A percentile compares a stretch with the other conserved stretches of the same genome.
These are phyloP conservation scores for Mellivora capensis DNA, from an alignment of 2,113 vertebrate species.

Conservation along the genomic window DNA sequence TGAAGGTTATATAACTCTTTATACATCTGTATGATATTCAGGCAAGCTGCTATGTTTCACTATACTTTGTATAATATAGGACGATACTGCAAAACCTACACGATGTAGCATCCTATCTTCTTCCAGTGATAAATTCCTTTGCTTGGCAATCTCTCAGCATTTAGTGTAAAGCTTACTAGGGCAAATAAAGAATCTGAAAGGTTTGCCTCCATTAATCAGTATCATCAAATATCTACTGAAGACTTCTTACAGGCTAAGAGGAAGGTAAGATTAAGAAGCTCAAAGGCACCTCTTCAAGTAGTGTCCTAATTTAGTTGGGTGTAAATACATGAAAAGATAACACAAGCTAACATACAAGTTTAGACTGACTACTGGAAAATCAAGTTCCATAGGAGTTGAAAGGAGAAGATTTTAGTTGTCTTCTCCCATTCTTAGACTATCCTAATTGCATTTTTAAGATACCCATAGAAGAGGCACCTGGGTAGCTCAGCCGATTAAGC, in stretches of 20 bases:
- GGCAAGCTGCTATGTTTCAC: background rate
- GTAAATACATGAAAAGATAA: conserved; percentile 7
- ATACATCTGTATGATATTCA: background rate
- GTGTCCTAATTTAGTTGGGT: background rate
- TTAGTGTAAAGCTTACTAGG: background rate
- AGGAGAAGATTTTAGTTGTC: background rate
- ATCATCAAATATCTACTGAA: background rate
- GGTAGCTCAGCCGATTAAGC: background rate
- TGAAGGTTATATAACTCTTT: conserved; percentile 31
- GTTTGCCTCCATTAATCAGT: background rate
- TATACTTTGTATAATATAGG: background rate
- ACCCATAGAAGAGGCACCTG: background rate
- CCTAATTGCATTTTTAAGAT: background rate
- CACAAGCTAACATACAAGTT: background rate
- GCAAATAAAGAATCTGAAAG: background rate
- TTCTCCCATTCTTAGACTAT: background rate
- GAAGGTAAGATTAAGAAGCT: background rate
- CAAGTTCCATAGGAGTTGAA: background rate
- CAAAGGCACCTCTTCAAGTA: background rate
- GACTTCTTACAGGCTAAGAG: background rate
- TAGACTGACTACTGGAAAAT: background rate
- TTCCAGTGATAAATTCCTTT: background rate
- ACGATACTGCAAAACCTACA: background rate
- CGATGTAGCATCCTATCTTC: background rate
- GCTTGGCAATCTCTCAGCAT: background rate